Evolutionary conservation across 2,888 invertebrate genomes (phyloP), one percentile per base, ranked within the genome.

Genomic region (Catocala nupta): DNA sequence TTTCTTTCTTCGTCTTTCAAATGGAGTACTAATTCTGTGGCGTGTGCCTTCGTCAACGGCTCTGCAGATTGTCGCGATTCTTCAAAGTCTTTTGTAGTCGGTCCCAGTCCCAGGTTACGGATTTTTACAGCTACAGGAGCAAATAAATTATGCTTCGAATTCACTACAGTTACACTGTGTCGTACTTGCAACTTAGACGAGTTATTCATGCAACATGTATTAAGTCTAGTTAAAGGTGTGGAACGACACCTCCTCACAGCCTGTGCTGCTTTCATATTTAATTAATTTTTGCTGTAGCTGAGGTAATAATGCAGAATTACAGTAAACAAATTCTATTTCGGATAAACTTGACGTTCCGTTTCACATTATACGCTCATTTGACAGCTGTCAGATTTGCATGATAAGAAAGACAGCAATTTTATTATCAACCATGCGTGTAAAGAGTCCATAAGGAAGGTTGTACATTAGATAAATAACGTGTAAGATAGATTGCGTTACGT

Each of bases 1-100:
- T 94, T 95, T 55, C 97, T 94, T 85, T 98, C 97, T 55, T 96
- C 96, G 56, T 96, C 95, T 45, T 96, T 97, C 44, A 98, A 92
- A 77, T 96, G 95, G 43, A 96, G 89, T 7, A 97, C 95, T 53
- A 98, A 92, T 81, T 97, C 97, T 75, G 96, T 95, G 0, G 97
- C 97, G 75, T 97, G 96, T 51, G 96, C 93, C 81, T 96, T 96
- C 43, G 96, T 95, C 49, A 96, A 79, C 0, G 94, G 94, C 39
- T 91, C 92, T 54, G 87, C 80, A 51, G 87, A 65, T 69, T 88
- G 89, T n/a, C 86, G 69, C 0, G 85, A 75, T 53, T 93, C 92
- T 7, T 93, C 92, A 43, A 92, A 92, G 58, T 94, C 94, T 62
- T 93, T 94, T 5, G 91, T 85, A 34, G 94, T 94, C 0, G 94